These are phyloP conservation scores for Parus major DNA, from an alignment of 2,113 vertebrate genomes.

Conservation along the genomic window DNA sequence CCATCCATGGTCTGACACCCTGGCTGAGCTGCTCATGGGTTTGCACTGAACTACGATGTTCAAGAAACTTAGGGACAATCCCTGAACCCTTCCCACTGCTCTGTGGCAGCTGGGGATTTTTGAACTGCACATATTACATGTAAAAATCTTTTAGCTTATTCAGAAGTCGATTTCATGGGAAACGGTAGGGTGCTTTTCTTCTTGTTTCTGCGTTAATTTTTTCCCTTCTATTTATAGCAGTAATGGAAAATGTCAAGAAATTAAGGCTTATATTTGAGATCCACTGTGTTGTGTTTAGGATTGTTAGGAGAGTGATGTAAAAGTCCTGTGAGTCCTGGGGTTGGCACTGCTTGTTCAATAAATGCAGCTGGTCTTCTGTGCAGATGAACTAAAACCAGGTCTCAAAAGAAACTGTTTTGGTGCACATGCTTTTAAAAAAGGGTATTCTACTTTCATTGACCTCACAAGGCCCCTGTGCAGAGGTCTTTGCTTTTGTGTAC, in stretches of 20 bases:
- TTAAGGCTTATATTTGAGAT: not conserved
- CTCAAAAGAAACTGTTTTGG: not conserved
- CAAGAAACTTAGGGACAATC: not conserved
- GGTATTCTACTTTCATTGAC: not conserved
- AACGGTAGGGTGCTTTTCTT: not conserved
- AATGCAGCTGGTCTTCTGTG: not conserved
- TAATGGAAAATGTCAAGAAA: not conserved
- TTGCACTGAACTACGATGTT: accelerated
- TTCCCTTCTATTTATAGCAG: not conserved
- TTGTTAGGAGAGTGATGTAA: not conserved
- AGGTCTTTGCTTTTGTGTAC: not conserved
- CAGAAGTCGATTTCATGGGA: not conserved
- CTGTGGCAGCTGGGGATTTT: not conserved
- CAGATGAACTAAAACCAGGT: not conserved
- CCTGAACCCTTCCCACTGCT: not conserved
- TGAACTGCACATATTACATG: not conserved
- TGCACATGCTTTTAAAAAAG: not conserved
- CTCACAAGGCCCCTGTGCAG: not conserved
- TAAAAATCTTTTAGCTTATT: not conserved
- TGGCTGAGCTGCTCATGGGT: not conserved
- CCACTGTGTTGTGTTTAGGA: not conserved
- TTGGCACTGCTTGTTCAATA: not conserved
- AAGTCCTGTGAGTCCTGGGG: not conserved
- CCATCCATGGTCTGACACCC: not conserved
- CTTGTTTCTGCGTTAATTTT: not conserved